phyloP scores from a whole-genome alignment of 2,797 vertebrate genomes.

The Eulemur rubriventer region DNA sequence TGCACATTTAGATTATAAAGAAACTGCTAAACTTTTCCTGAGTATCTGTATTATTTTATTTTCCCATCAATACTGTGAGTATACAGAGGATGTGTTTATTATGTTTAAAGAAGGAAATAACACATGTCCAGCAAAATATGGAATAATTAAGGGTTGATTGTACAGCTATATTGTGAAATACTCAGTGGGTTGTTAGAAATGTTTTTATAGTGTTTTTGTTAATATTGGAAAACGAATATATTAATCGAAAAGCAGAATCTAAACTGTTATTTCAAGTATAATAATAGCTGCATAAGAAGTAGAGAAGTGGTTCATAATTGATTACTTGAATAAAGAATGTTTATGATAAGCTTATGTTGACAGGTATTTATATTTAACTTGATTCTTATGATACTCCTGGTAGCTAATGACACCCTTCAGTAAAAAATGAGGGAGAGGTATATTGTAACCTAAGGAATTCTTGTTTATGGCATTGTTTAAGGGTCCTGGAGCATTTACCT shows the following conservation, averaged over 20 bases:
- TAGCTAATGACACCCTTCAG: neutral
- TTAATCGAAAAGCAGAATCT: slow-evolving; percentile 6
- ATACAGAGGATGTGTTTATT: neutral
- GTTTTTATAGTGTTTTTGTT: neutral
- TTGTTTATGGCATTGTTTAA: neutral
- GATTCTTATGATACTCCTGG: neutral
- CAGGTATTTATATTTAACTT: slow-evolving; percentile 21
- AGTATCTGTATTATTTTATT: neutral
- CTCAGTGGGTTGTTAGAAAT: neutral
- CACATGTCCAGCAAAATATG: neutral
- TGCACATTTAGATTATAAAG: neutral
- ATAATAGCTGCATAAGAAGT: neutral
- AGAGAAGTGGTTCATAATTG: neutral
- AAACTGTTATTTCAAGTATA: neutral
- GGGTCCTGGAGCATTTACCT: neutral
- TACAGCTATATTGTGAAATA: neutral
- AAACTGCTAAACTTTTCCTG: neutral
- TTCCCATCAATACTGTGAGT: neutral
- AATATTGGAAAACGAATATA: neutral
- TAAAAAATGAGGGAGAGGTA: neutral
- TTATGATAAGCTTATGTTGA: neutral
- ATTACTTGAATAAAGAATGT: neutral
- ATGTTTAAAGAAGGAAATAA: neutral
- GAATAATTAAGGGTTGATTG: neutral
- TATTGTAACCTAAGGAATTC: neutral